Evolutionary conservation across 64 coral and sea anemone species (phyloP), one percentile per base, ranked within the genome.

Genomic region (Acropora tenuis): DNA sequence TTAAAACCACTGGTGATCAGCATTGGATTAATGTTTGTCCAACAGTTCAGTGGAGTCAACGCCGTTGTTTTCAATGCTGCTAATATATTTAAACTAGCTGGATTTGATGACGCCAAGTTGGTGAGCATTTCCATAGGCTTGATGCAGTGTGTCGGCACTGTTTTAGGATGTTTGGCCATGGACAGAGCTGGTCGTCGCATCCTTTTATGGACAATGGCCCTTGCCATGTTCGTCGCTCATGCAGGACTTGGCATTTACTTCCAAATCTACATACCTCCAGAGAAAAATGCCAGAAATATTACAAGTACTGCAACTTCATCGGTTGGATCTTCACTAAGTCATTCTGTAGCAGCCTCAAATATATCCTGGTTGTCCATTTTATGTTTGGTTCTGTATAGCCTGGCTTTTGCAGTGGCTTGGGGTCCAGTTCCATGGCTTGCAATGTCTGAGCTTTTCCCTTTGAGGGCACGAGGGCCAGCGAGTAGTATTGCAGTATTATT

Each of bases 391-490:
- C 16, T 93, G 13, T 96, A 53, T 41, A 87, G 80, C 55, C 69
- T 96, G 16, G 63, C 78, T 3, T 96, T 88, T 53, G 30, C 91
- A 6, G 11, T 93, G 19, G 91, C 95, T 17, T 96, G 95, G 95
- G 95, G 95, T 4, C 95, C 95, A 77, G 79, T 96, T 12, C 95
- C 95, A 2, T 96, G 95, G 95, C 41, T 96, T 4, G 75, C 93
- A 40, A 96, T 93, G 91, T 80, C 91, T 1, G 95, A 96, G 48
- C 80, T 96, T 1, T 81, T 96, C 13, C 95, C 95, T 8, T 59
- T 92, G 19, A 78, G 84, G 90, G 95, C 92, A 3, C 91, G 95
- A 15, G 95, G 95, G 43, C 43, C 93, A 8, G 91, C 80, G 8
- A 88, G 80, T 13, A 78, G 95, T 40, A 79, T 96, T n/a, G 59